Evolutionary conservation across 2,113 vertebrate genomes (phyloP).

Genomic region (Periophthalmus modestus): DNA sequence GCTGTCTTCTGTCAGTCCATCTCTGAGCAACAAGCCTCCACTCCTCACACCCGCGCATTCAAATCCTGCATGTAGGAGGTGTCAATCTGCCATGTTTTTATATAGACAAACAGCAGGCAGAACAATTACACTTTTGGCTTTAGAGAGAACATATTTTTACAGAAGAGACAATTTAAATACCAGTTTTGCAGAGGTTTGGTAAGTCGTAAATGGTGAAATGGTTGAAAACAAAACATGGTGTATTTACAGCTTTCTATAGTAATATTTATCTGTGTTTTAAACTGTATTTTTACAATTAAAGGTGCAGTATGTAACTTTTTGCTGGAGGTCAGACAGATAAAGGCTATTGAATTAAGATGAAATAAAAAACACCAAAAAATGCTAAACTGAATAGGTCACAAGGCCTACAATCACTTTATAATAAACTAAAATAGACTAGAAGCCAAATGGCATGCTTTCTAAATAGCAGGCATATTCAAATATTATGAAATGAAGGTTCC

Average conservation of each 20-base stretch:
- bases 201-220: background rate
- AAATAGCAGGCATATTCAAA: too few species aligned
- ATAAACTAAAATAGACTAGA: too few species aligned
- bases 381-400: too few species aligned
- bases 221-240: background rate
- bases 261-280: background rate
- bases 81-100: conserved; percentile 6
- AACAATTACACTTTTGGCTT: background rate
- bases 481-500: too few species aligned
- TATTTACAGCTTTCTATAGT: background rate
- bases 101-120: background rate
- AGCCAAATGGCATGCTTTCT: too few species aligned
- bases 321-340: background rate
- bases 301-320: background rate
- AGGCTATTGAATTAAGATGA: too few species aligned
- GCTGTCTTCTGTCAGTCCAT: background rate
- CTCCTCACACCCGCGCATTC: background rate
- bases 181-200: background rate
- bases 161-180: background rate
- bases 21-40: conserved; percentile 15
- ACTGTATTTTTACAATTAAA: background rate
- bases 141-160: background rate
- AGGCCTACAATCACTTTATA: too few species aligned
- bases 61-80: conserved; percentile 5
- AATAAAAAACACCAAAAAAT: too few species aligned